A percentile compares a stretch with the other conserved stretches of the same genome.
phyloP scores from a whole-genome alignment of 2,888 invertebrate species.

The Amblyjoppa fuscipennis region DNA sequence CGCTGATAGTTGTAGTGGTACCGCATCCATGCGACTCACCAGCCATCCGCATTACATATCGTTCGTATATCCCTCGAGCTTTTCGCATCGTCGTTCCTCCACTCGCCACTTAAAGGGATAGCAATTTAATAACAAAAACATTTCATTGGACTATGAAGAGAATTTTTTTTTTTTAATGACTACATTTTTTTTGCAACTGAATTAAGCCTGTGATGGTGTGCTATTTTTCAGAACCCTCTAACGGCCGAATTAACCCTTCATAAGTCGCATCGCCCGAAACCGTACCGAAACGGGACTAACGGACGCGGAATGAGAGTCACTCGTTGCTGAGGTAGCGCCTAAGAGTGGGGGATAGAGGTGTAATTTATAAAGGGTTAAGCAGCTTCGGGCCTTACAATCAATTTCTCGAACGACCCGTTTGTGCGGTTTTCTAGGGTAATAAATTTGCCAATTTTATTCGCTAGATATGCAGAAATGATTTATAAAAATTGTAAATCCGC shows the following conservation, averaged over 20 bases:
- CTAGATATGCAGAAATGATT: not conserved
- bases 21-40: conserved; percentile 30
- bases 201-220: not conserved
- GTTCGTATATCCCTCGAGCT: conserved; percentile 44
- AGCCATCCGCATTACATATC: conserved; percentile 32
- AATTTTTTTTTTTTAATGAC: not conserved
- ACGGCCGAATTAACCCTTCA: too few species aligned
- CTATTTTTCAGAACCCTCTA: not conserved
- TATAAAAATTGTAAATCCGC: not conserved
- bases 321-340: too few species aligned
- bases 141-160: not conserved
- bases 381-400: too few species aligned
- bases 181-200: not conserved
- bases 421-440: too few species aligned
- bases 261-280: too few species aligned
- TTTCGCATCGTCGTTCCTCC: conserved; percentile 48
- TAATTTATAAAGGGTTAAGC: too few species aligned
- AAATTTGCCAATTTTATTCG: not conserved
- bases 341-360: too few species aligned
- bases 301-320: too few species aligned
- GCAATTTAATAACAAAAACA: not conserved
- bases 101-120: conserved; percentile 22
- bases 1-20: conserved; percentile 63
- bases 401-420: too few species aligned
- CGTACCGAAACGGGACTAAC: too few species aligned